phyloP scores from a whole-genome alignment of 2,113 vertebrate genomes.

The Caretta caretta region DNA sequence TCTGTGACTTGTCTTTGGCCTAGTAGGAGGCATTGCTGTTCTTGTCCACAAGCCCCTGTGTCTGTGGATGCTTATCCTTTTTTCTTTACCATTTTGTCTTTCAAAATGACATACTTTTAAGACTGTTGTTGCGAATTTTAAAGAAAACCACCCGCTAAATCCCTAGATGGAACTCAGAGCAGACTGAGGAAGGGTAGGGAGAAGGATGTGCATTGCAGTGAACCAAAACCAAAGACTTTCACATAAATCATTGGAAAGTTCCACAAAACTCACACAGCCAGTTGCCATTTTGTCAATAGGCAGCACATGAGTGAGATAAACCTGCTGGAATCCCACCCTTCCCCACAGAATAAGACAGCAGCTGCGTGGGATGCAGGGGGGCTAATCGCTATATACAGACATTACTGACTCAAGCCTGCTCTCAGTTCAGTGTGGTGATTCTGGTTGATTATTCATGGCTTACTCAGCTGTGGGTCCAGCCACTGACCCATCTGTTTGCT shows the following conservation, averaged over 20 bases:
- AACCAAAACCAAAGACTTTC: neutral
- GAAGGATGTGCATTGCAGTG: neutral
- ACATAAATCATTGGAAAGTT: neutral
- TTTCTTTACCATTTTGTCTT: neutral
- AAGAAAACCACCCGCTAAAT: neutral
- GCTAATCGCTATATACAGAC: fast-evolving
- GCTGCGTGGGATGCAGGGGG: neutral
- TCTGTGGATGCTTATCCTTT: fast-evolving
- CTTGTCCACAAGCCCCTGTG: neutral
- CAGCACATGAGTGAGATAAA: fast-evolving
- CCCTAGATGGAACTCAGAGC: neutral
- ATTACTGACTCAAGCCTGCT: fast-evolving
- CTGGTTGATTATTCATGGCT: neutral
- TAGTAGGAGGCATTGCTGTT: neutral
- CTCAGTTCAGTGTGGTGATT: no score
- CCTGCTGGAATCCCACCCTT: fast-evolving
- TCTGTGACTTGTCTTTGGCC: neutral
- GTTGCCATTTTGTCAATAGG: neutral
- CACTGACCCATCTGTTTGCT: fast-evolving
- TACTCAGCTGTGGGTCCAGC: neutral
- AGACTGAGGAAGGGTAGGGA: neutral
- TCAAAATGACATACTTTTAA: neutral
- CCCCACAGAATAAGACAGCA: neutral
- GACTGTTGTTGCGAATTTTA: neutral
- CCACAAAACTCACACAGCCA: neutral